Percentiles rank a stretch among this genome's conserved stretches.
Evolutionary conservation across 23 tunicate species (phyloP).

Genomic region (Aplidium turbinatum): DNA sequence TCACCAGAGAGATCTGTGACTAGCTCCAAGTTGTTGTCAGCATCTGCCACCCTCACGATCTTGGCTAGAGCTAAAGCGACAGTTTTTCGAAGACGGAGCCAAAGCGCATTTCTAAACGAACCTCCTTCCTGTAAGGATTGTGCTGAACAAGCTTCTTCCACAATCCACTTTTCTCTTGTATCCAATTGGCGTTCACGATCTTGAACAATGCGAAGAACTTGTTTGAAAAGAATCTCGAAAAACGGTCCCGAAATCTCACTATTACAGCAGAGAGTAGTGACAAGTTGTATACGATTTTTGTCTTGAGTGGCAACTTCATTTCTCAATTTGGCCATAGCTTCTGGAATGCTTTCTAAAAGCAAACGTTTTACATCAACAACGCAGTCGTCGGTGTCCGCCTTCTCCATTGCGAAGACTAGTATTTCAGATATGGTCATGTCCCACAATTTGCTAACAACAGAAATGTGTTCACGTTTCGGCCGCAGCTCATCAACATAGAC

Average conservation of each 20-base stretch:
- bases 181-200: slow-evolving; percentile 22
- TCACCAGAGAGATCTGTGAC: not conserved
- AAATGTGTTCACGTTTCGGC: slow-evolving; percentile 24
- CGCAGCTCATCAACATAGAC: slow-evolving; percentile 59
- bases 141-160: slow-evolving; percentile 65
- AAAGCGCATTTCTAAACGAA: slow-evolving; percentile 57
- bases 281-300: slow-evolving; percentile 43
- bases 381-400: not conserved
- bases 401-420: not conserved
- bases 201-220: slow-evolving; percentile 4
- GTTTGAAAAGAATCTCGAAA: slow-evolving; percentile 17
- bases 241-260: slow-evolving; percentile 2
- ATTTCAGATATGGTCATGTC: not conserved
- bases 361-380: slow-evolving; percentile 8
- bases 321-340: slow-evolving; percentile 42
- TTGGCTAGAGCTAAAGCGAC: slow-evolving; percentile 43
- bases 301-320: not conserved
- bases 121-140: slow-evolving; percentile 75
- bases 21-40: slow-evolving; percentile 50
- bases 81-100: slow-evolving; percentile 44
- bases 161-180: slow-evolving; percentile 28
- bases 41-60: slow-evolving; percentile 41
- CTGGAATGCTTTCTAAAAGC: slow-evolving; percentile 46
- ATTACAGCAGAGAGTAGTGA: slow-evolving; percentile 26
- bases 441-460: slow-evolving; percentile 11